phyloP scores from a whole-genome alignment of 2,113 vertebrate species.

The Chamaea fasciata region DNA sequence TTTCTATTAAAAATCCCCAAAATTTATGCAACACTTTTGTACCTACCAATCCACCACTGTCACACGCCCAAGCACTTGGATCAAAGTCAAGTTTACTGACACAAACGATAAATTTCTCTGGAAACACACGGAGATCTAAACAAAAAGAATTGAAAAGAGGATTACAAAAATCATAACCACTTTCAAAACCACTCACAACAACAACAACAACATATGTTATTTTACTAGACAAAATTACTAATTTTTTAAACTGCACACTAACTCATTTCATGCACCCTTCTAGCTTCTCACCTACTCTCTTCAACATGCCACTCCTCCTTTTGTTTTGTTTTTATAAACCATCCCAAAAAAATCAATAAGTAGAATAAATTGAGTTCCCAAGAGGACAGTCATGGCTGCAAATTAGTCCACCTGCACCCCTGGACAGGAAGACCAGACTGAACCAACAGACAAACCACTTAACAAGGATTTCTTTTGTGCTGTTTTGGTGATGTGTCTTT shows the following conservation, averaged over 20 bases:
- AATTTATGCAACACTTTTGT: not conserved
- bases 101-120: slow-evolving; percentile 88
- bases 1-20: not conserved
- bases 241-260: not conserved
- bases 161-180: not conserved
- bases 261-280: not conserved
- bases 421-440: not conserved
- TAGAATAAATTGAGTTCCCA: not conserved
- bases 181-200: not conserved
- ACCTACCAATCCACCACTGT: slow-evolving; percentile 75
- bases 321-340: not conserved
- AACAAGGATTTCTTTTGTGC: not conserved
- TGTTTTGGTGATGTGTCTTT: not conserved
- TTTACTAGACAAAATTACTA: not conserved
- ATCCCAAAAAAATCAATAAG: not conserved
- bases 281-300: not conserved
- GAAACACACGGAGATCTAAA: slow-evolving; percentile 86
- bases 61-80: slow-evolving; percentile 64
- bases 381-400: not conserved
- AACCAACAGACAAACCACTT: not conserved
- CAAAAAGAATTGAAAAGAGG: not conserved
- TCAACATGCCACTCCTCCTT: not conserved
- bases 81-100: slow-evolving; percentile 77
- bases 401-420: slow-evolving; percentile 1
- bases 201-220: not conserved